Percentiles rank a stretch among this genome's conserved stretches.
Conservation (phyloP, 1,140 invertebrate species). For the Polypedilum vanderplanki region DNA sequence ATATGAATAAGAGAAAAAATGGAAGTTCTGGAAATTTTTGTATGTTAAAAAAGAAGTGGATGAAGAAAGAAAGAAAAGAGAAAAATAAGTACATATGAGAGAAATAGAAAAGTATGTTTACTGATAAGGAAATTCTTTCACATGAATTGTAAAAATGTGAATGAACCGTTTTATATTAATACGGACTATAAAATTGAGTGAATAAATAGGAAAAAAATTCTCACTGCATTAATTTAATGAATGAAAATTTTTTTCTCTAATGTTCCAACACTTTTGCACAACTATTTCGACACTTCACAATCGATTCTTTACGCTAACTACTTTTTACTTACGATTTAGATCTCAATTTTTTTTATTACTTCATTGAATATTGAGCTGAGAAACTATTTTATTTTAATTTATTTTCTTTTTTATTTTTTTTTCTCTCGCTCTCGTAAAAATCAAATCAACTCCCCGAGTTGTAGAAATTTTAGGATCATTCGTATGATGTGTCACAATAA, state of each 20-base stretch:
- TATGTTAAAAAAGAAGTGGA: background rate
- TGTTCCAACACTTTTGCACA: conserved; percentile 11
- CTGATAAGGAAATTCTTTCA: background rate
- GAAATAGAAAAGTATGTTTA: background rate
- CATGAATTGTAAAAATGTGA: background rate
- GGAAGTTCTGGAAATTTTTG: background rate
- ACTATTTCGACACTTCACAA: background rate
- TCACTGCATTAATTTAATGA: background rate
- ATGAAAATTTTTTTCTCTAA: background rate
- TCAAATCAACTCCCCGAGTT: conserved; percentile 1
- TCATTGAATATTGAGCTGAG: background rate
- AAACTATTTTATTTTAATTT: conserved; percentile 6
- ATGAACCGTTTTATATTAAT: background rate
- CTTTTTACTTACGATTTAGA: background rate
- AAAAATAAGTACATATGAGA: background rate
- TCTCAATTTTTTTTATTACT: background rate
- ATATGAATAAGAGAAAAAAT: background rate
- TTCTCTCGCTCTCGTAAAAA: background rate
- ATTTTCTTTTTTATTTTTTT: background rate
- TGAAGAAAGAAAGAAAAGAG: background rate
- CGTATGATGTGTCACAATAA: too few relatives aligned
- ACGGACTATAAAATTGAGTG: background rate
- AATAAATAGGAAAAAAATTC: background rate
- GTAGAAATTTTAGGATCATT: too few relatives aligned
- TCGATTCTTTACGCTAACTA: background rate